Percentiles rank a stretch among this genome's conserved stretches.
phyloP scores from a whole-genome alignment of 2,888 invertebrate species.

The Adelphocoris suturalis region DNA sequence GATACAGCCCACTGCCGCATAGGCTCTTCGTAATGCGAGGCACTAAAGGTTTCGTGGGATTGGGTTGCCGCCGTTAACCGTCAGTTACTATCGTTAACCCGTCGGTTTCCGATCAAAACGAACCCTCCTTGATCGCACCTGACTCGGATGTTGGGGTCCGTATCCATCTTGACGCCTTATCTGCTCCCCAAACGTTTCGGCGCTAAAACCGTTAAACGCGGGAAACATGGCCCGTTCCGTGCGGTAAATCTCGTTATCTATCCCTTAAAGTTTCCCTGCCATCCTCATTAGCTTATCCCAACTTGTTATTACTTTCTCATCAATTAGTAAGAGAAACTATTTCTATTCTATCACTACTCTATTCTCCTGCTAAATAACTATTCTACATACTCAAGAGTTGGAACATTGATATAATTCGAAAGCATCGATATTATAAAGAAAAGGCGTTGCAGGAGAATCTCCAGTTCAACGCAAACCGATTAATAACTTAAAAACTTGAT shows the following conservation, averaged over 20 bases:
- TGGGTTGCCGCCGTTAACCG: background rate
- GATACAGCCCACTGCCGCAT: background rate
- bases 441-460: too few relatives aligned
- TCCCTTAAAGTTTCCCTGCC: background rate
- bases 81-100: background rate
- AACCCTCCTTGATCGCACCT: background rate
- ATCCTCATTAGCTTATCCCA: background rate
- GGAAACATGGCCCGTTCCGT: background rate
- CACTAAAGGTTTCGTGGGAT: background rate
- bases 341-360: too few relatives aligned
- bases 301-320: background rate
- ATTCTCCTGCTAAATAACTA: too few relatives aligned
- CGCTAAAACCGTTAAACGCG: background rate
- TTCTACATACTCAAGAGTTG: too few relatives aligned
- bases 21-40: background rate
- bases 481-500: too few relatives aligned
- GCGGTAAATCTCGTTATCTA: background rate
- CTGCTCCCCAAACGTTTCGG: background rate
- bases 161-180: conserved; percentile 7
- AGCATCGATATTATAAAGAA: too few relatives aligned
- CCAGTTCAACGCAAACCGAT: too few relatives aligned
- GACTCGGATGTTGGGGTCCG: background rate
- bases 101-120: conserved; percentile 12
- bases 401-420: too few relatives aligned
- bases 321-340: too few relatives aligned